Evolutionary conservation across 1,140 invertebrate species (phyloP).

Genomic region (Tyrophagus putrescentiae): DNA sequence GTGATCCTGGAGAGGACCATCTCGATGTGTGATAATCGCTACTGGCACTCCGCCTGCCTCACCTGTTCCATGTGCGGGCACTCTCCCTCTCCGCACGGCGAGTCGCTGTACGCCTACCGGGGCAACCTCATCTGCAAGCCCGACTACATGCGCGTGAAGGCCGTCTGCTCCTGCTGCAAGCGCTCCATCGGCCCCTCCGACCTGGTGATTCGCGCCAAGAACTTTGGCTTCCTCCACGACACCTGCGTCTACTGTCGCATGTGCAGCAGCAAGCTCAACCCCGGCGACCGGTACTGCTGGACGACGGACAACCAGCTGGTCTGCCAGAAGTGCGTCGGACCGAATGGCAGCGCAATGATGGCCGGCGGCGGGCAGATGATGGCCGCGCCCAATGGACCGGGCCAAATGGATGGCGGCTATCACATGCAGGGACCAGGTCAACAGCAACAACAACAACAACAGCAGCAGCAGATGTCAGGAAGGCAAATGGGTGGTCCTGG

Average conservation of each 20-base stretch:
- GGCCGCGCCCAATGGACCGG: not conserved
- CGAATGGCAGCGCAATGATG: not conserved
- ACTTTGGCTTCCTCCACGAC: not conserved
- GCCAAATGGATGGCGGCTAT: not conserved
- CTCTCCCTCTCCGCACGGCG: not conserved
- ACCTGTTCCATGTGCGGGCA: slow-evolving; percentile 7
- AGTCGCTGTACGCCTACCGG: not conserved
- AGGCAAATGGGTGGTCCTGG: not conserved
- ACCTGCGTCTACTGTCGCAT: slow-evolving; percentile 5
- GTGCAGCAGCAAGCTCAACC: not conserved
- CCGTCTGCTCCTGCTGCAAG: not conserved
- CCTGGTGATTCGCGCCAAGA: slow-evolving; percentile 6
- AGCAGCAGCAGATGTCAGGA: too few relatives aligned
- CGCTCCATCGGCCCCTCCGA: not conserved
- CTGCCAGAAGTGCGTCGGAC: slow-evolving; percentile 9
- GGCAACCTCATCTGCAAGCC: slow-evolving; percentile 1
- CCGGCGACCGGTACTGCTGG: not conserved
- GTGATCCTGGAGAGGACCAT: not conserved
- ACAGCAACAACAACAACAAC: too few relatives aligned
- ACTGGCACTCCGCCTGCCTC: slow-evolving; percentile 9
- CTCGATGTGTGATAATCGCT: slow-evolving; percentile 14
- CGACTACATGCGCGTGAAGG: not conserved
- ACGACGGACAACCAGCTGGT: slow-evolving; percentile 4
- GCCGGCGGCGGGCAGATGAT: not conserved
- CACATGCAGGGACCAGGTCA: not conserved